Conservation (phyloP, 2,888 invertebrate species). For the Bunonema sp. region DNA sequence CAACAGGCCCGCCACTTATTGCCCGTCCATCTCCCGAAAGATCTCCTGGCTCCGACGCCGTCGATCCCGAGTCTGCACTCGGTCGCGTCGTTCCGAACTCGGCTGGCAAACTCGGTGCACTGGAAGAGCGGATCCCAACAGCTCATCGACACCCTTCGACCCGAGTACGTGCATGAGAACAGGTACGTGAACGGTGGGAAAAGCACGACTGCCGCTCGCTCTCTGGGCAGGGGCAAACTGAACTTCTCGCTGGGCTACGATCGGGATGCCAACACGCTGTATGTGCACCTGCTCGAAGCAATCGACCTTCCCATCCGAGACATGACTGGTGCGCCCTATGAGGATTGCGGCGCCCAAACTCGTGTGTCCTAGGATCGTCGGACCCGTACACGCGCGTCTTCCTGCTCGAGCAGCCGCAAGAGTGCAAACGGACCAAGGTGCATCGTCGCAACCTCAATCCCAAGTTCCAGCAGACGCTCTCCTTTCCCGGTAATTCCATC, state of each 20-base stretch:
- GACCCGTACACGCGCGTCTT: slow-evolving; percentile 38
- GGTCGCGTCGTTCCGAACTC: neutral
- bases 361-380: slow-evolving; percentile 19
- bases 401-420: slow-evolving; percentile 22
- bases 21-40: too few species aligned
- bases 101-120: neutral
- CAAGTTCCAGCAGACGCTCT: slow-evolving; percentile 31
- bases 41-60: too few species aligned
- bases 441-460: slow-evolving; percentile 31
- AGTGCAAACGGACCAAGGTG: slow-evolving; percentile 19
- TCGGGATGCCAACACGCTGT: slow-evolving; percentile 23
- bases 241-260: slow-evolving; percentile 35
- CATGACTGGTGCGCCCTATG: slow-evolving; percentile 20
- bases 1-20: too few species aligned
- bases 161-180: slow-evolving; percentile 10
- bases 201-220: neutral
- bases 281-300: slow-evolving; percentile 31
- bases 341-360: neutral
- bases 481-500: slow-evolving; percentile 22
- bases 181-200: slow-evolving; percentile 1
- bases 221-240: slow-evolving; percentile 14
- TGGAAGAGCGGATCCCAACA: slow-evolving; percentile 13
- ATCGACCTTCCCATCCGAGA: slow-evolving; percentile 36
- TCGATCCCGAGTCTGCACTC: too few species aligned
- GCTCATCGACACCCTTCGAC: slow-evolving; percentile 31